These are phyloP conservation scores for Aeoliscus strigatus DNA, from an alignment of 2,797 vertebrate genomes.

Conservation along the genomic window DNA sequence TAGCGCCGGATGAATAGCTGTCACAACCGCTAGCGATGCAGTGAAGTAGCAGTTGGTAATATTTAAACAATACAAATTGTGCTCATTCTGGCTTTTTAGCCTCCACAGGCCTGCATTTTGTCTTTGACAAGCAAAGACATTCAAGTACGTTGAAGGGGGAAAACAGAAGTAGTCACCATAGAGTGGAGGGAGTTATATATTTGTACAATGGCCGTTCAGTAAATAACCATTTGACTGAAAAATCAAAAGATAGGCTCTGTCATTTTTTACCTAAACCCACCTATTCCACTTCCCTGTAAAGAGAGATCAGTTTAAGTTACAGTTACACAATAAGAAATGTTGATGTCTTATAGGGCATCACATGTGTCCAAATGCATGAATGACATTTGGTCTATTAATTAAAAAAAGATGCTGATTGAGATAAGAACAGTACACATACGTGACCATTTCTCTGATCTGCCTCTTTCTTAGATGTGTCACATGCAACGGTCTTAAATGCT, in stretches of 20 bases:
- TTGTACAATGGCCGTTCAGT: slow-evolving; percentile 21
- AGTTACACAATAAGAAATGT: slow-evolving; percentile 61
- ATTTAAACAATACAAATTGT: background rate
- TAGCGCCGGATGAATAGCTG: slow-evolving; percentile 21
- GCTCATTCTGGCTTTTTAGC: too few species aligned
- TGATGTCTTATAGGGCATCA: slow-evolving; percentile 30
- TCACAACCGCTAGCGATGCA: slow-evolving; percentile 19
- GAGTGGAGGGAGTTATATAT: slow-evolving; percentile 9
- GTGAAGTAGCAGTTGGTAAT: slow-evolving; percentile 9
- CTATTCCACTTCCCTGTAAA: slow-evolving; percentile 63
- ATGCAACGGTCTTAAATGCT: slow-evolving; percentile 25
- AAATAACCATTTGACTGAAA: slow-evolving; percentile 34
- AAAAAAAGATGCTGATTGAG: background rate
- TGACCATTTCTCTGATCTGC: slow-evolving; percentile 12
- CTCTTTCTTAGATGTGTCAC: slow-evolving; percentile 4
- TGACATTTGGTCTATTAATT: background rate
- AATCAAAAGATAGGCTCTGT: slow-evolving; percentile 41
- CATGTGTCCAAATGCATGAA: slow-evolving; percentile 29
- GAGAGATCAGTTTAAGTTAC: slow-evolving; percentile 63
- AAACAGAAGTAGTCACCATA: slow-evolving; percentile 14
- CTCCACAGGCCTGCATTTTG: slow-evolving; percentile 20
- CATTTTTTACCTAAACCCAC: slow-evolving; percentile 59
- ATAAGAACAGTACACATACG: slow-evolving; percentile 4
- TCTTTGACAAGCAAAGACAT: slow-evolving; percentile 28
- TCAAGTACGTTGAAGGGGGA: slow-evolving; percentile 21